phyloP scores from a whole-genome alignment of 2,888 invertebrate species.

The Mesorhabditis belari region DNA sequence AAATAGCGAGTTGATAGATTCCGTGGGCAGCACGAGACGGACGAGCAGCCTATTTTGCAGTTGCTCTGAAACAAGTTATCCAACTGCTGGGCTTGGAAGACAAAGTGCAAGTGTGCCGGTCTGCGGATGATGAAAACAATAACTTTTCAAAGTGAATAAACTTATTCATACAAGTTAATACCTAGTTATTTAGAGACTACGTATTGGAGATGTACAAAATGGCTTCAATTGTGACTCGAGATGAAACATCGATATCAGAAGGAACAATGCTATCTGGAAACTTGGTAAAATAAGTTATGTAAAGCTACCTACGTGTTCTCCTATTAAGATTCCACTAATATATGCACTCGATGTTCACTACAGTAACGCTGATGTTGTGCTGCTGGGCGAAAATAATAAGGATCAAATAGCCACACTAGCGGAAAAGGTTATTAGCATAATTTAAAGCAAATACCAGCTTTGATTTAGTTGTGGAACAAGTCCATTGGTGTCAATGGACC shows the following conservation, averaged over 20 bases:
- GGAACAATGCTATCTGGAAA: slow-evolving; percentile 8
- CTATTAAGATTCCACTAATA: slow-evolving; percentile 20
- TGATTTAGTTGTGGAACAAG: slow-evolving; percentile 17
- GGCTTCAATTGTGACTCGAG: slow-evolving; percentile 44
- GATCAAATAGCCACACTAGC: slow-evolving; percentile 11
- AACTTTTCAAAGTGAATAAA: slow-evolving; percentile 22
- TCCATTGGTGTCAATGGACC: slow-evolving; percentile 19
- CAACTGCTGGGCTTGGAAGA: slow-evolving; percentile 15
- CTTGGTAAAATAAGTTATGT: neutral
- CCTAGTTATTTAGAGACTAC: slow-evolving; percentile 35
- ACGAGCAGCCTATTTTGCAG: slow-evolving; percentile 16
- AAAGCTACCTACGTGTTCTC: neutral
- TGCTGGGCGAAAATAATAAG: slow-evolving; percentile 23
- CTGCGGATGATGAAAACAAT: slow-evolving; percentile 17
- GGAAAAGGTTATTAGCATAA: slow-evolving; percentile 10
- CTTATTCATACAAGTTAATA: neutral
- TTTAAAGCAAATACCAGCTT: neutral
- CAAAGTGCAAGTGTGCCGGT: slow-evolving; percentile 13
- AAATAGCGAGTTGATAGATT: slow-evolving; percentile 5
- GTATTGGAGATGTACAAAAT: slow-evolving; percentile 49
- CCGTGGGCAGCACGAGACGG: slow-evolving; percentile 22
- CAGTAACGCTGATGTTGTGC: slow-evolving; percentile 16
- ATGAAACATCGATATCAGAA: slow-evolving; percentile 37
- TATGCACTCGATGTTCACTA: slow-evolving; percentile 26
- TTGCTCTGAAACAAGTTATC: slow-evolving; percentile 11